Evolutionary conservation across 2,888 invertebrate species (phyloP).

Genomic region (Eupithecia subumbrata): DNA sequence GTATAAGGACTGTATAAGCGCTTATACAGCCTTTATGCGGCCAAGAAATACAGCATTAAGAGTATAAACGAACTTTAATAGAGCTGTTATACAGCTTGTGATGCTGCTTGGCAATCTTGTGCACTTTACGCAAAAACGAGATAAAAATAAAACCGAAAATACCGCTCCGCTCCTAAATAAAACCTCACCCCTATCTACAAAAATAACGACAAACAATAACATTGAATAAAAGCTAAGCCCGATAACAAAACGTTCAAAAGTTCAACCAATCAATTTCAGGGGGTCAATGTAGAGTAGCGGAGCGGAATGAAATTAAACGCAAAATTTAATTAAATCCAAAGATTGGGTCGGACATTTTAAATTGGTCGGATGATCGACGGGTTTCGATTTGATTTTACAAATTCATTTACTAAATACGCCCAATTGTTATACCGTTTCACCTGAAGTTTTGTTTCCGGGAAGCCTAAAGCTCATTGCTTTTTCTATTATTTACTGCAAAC

Average conservation of each 20-base stretch:
- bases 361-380: slow-evolving; percentile 17
- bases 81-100: too few species aligned
- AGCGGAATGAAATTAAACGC: slow-evolving; percentile 55
- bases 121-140: too few species aligned
- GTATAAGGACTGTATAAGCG: too few species aligned
- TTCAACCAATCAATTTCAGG: slow-evolving; percentile 45
- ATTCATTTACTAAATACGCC: slow-evolving; percentile 30
- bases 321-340: slow-evolving; percentile 63
- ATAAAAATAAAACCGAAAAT: background rate
- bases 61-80: too few species aligned
- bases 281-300: slow-evolving; percentile 42
- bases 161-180: background rate
- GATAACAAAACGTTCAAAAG: slow-evolving; percentile 40
- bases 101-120: too few species aligned
- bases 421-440: background rate
- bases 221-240: slow-evolving; percentile 19
- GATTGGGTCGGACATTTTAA: slow-evolving; percentile 46
- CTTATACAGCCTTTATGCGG: too few species aligned
- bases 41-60: too few species aligned
- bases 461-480: background rate
- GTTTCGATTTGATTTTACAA: slow-evolving; percentile 49
- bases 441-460: background rate
- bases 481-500: background rate
- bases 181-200: background rate
- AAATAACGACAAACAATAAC: background rate